These are phyloP conservation scores for Tetranychus piercei DNA, from an alignment of 2,888 invertebrate genomes.

Conservation along the genomic window DNA sequence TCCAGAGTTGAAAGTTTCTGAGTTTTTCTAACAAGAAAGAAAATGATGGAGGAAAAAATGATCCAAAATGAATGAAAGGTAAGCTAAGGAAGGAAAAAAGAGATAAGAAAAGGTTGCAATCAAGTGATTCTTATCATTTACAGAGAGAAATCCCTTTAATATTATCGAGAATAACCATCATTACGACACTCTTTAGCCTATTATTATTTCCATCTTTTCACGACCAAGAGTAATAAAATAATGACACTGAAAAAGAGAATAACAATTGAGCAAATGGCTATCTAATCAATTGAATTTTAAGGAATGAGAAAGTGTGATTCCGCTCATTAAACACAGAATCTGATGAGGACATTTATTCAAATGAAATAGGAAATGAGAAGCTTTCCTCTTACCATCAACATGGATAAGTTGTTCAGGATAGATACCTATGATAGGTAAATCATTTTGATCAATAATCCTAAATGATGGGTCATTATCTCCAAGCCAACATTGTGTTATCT, in stretches of 20 bases:
- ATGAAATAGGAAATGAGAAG: neutral
- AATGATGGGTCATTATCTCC: slow-evolving; percentile 29
- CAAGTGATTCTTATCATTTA: neutral
- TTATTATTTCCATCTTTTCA: neutral
- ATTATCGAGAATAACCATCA: neutral
- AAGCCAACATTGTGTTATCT: slow-evolving; percentile 22
- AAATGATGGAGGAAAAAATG: neutral
- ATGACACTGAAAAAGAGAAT: neutral
- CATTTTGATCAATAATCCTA: slow-evolving; percentile 28
- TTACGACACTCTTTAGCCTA: neutral
- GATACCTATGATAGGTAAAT: slow-evolving; percentile 28
- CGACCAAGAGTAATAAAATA: neutral
- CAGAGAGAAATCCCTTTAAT: neutral
- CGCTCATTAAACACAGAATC: too few relatives aligned
- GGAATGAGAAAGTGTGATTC: too few relatives aligned
- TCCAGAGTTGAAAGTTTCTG: neutral
- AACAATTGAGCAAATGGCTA: neutral
- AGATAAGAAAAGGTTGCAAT: neutral
- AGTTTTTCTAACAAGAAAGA: neutral
- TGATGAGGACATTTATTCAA: neutral
- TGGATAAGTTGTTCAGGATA: slow-evolving; percentile 26
- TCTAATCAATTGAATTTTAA: neutral
- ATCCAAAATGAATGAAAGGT: neutral
- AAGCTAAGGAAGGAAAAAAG: neutral
- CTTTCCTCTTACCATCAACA: slow-evolving; percentile 23